Conservation (phyloP, 2,797 vertebrate genomes). For the Myotis pilosus region DNA sequence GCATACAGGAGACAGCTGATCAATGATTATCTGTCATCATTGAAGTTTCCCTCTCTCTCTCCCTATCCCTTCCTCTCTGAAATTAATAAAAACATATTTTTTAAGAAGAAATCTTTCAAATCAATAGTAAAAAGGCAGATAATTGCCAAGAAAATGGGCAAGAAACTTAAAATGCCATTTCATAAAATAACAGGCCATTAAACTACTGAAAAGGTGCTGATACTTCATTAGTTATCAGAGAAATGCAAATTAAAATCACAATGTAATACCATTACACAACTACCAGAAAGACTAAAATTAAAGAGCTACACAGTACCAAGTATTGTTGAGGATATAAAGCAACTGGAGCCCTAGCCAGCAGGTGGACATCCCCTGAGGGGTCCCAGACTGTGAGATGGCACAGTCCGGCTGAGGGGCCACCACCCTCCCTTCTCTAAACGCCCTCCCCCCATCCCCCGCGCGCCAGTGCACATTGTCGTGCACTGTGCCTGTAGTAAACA, state of each 20-base stretch:
- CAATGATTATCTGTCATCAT: too few relatives aligned
- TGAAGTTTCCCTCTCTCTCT: too few relatives aligned
- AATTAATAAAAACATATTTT: too few relatives aligned
- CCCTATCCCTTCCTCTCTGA: too few relatives aligned
- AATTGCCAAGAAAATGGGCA: background rate
- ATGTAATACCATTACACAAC: background rate
- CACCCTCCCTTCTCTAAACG: too few relatives aligned
- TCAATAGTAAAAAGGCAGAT: slow-evolving; percentile 12
- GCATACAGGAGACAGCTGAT: too few relatives aligned
- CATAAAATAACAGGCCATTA: background rate
- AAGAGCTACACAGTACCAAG: background rate
- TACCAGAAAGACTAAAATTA: background rate
- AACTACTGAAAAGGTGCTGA: background rate
- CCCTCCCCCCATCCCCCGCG: too few relatives aligned
- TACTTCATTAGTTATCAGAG: background rate
- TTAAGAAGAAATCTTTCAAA: background rate
- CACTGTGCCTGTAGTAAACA: background rate
- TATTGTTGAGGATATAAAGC: background rate
- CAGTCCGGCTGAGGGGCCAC: too few relatives aligned
- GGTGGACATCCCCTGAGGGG: too few relatives aligned
- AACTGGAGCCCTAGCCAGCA: background rate
- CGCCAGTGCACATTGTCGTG: too few relatives aligned
- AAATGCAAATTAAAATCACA: slow-evolving; percentile 13
- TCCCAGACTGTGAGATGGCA: too few relatives aligned
- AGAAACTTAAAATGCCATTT: background rate